Conservation (phyloP, 2,113 vertebrate genomes). For the Synodontis membranacea region DNA sequence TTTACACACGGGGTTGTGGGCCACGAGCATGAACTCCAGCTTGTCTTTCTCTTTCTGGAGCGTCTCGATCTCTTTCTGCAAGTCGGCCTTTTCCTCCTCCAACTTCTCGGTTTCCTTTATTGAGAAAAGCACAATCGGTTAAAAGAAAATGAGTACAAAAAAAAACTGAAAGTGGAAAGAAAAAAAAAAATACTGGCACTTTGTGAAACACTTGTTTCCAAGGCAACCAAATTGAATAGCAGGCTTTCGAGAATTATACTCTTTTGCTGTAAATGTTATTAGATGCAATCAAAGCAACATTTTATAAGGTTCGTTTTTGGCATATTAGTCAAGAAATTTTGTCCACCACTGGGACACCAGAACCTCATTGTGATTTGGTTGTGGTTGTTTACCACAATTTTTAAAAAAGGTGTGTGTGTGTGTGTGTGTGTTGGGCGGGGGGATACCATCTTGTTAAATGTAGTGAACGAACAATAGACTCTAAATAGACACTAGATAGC, state of each 20-base stretch:
- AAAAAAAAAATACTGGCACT: neutral
- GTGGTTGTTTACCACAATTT: neutral
- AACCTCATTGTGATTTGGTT: neutral
- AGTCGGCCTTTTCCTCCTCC: conserved; percentile 93
- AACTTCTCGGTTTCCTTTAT: conserved; percentile 94
- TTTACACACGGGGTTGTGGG: conserved; percentile 94
- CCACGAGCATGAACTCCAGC: conserved; percentile 97
- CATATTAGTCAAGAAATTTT: neutral
- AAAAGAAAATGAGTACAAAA: neutral
- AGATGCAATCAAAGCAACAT: neutral
- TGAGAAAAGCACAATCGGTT: neutral
- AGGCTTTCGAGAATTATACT: neutral
- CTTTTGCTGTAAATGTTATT: neutral
- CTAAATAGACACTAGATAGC: neutral
- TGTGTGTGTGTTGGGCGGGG: no score
- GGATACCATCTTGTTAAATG: neutral
- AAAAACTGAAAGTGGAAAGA: neutral
- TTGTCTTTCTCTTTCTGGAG: conserved; percentile 98
- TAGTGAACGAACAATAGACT: neutral
- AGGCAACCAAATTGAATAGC: neutral
- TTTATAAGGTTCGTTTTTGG: neutral
- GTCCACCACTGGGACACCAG: neutral
- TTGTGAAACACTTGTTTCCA: conserved; percentile 13
- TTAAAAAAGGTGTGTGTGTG: no score
- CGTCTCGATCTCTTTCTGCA: conserved; percentile 95